phyloP scores from a whole-genome alignment of 2,797 vertebrate genomes.

The Halcyon smyrnensis region DNA sequence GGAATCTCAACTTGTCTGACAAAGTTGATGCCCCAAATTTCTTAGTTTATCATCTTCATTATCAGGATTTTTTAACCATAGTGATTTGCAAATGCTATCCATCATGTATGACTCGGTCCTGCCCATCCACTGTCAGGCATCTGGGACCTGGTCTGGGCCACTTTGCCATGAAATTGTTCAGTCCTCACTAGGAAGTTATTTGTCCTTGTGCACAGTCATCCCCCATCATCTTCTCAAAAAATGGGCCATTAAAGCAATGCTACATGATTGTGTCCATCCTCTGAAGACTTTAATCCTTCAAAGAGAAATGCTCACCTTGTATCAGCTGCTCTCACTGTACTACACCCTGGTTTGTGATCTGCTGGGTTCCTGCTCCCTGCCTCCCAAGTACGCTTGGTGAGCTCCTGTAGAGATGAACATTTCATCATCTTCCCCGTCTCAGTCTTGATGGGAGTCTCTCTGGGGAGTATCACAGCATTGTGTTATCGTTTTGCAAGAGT shows the following conservation, averaged over 20 bases:
- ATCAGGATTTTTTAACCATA: neutral
- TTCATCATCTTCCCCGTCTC: neutral
- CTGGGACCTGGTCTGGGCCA: neutral
- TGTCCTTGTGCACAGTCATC: neutral
- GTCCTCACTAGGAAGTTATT: neutral
- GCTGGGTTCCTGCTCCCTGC: neutral
- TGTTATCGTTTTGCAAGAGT: neutral
- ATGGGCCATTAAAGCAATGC: neutral
- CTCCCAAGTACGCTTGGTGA: neutral
- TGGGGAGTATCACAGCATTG: neutral
- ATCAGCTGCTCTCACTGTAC: neutral
- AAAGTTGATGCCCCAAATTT: neutral
- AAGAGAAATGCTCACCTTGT: neutral
- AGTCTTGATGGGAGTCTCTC: neutral
- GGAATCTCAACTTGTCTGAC: neutral
- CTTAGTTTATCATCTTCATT: neutral
- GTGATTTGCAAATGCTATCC: neutral
- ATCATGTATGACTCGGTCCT: neutral
- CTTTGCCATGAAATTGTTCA: neutral
- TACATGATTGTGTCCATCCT: neutral
- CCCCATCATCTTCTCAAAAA: neutral
- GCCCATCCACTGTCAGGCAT: neutral
- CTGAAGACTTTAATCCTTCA: neutral
- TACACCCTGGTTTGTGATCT: neutral
- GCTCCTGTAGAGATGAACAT: neutral